Evolutionary conservation across 2,797 vertebrate species (phyloP), one percentile per base, ranked within the genome.

Genomic region (Champsocephalus gunnari): DNA sequence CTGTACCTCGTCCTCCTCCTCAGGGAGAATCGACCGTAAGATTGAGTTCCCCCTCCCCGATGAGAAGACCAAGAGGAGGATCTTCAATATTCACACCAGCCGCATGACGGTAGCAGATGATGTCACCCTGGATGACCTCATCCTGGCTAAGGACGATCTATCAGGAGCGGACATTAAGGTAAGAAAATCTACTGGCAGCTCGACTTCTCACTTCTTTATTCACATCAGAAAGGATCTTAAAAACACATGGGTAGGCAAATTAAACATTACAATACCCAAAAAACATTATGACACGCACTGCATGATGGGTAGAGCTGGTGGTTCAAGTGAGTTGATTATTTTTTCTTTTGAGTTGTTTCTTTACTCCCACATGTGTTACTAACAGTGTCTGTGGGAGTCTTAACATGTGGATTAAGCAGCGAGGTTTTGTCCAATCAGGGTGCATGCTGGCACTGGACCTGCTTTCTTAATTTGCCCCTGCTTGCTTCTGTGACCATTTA

Each of bases 121-220:
- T 0, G 97, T 99, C 61, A 98, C 96, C 28, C 92, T 99, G 11
- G 98, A 99, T 19, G 97, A 99, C 77, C 87, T 99, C 77, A 99
- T 99, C 54, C 94, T 99, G 95, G 97, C 98, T 17, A 99, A 99
- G 88, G 98, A 99, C 12, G 98, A 99, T 89, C 95, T 99, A 59
- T 99, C 98, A 5, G 98, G 98, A 58, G 98, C 98, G 4, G 98
- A 99, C 90, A 99, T 99, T 82, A 99, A 99, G 96, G 98, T 97
- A 72, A 82, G 67, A 16, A 32, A 59, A 43, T 17, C 9, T 28
- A 5, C n/a, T 49, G 16, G 9, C 47, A 10, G 19, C 44, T 47
- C 21, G 32, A 57, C 45, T 44, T 19, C 13, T 11, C 28, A 12
- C 16, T 0, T 12, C 16, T 19, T 28, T 48, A 13, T 41, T 66